Evolutionary conservation across 2,888 invertebrate genomes (phyloP).

Genomic region (Xestoiulus laeticollis): DNA sequence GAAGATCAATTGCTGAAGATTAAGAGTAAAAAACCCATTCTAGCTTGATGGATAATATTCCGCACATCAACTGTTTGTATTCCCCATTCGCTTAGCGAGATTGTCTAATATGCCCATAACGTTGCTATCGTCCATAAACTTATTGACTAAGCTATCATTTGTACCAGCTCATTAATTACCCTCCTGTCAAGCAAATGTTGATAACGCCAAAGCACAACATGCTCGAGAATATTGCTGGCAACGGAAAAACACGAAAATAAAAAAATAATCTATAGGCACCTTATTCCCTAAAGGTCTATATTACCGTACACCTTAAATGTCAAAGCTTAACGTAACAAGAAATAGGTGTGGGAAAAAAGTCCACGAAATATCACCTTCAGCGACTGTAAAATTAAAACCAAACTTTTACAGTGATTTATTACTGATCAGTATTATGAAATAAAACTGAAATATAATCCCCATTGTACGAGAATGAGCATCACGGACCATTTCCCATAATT

Average conservation of each 20-base stretch:
- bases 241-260: not conserved
- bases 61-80: constrained; percentile 34
- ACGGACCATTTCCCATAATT: constrained; percentile 25
- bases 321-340: not conserved
- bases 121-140: constrained; percentile 42
- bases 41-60: constrained; percentile 31
- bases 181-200: constrained; percentile 43
- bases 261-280: not conserved
- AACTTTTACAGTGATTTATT: not conserved
- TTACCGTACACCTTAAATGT: not conserved
- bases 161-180: constrained; percentile 49
- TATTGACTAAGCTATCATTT: constrained; percentile 49
- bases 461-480: not conserved
- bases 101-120: constrained; percentile 32
- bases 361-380: not conserved
- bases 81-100: constrained; percentile 23
- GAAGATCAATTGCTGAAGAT: constrained; percentile 23
- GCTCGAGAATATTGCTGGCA: not conserved
- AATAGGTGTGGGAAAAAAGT: not conserved
- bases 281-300: constrained; percentile 7
- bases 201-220: constrained; percentile 44
- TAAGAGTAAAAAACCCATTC: constrained; percentile 37
- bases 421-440: not conserved
- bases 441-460: not conserved
- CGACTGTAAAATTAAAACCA: not conserved